Conservation (phyloP, 2,888 invertebrate genomes). For the Erannis defoliaria region DNA sequence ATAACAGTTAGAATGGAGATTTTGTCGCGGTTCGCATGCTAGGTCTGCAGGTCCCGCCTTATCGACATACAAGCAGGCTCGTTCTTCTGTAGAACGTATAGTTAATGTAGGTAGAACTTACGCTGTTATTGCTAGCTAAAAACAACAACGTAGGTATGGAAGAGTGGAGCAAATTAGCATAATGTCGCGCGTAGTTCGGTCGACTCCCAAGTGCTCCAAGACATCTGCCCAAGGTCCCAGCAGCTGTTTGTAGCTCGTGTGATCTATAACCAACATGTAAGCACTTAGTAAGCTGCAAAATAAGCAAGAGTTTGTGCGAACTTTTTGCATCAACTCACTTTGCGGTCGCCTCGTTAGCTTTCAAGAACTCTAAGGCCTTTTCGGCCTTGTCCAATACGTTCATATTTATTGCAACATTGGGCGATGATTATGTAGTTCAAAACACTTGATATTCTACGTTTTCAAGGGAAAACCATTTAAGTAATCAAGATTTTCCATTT, state of each 20-base stretch:
- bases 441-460: conserved; percentile 53
- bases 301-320: not conserved
- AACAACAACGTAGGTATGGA: conserved; percentile 76
- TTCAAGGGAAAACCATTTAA: conserved; percentile 35
- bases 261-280: conserved; percentile 62
- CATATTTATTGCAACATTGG: conserved; percentile 64
- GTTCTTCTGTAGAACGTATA: not conserved
- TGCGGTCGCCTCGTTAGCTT: conserved; percentile 70
- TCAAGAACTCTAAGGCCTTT: conserved; percentile 79
- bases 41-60: too few species aligned
- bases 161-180: conserved; percentile 74
- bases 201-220: conserved; percentile 77
- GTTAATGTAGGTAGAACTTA: conserved; percentile 59
- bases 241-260: conserved; percentile 78
- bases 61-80: not conserved
- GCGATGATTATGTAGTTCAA: conserved; percentile 32
- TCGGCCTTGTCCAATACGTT: conserved; percentile 82
- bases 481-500: conserved; percentile 47
- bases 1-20: too few species aligned
- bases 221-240: conserved; percentile 78
- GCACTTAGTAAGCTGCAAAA: not conserved
- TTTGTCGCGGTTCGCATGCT: too few species aligned
- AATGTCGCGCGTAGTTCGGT: conserved; percentile 75
- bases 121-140: conserved; percentile 80
- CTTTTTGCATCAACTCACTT: conserved; percentile 63